phyloP scores from a whole-genome alignment of 2,113 vertebrate species.

The Zosterops pallidus region DNA sequence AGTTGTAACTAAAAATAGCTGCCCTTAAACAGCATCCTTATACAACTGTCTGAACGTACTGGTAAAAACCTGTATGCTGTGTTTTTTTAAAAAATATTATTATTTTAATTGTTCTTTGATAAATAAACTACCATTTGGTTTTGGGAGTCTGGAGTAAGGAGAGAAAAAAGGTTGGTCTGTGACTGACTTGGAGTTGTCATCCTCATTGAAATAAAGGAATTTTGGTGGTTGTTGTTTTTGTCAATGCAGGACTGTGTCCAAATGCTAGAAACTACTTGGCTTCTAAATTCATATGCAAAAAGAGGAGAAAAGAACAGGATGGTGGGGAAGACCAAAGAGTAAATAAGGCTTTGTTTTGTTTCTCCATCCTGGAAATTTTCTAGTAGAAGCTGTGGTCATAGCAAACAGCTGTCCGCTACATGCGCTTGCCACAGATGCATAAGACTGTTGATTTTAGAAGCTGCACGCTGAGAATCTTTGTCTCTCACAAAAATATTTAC shows the following conservation, averaged over 20 bases:
- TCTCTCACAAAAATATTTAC: not conserved
- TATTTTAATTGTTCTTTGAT: not conserved
- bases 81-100: fast-evolving
- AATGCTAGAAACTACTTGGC: not conserved
- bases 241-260: not conserved
- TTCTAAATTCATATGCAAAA: not conserved
- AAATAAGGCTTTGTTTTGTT: not conserved
- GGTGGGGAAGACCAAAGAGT: not conserved
- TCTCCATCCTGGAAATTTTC: not conserved
- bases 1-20: not conserved
- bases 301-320: not conserved
- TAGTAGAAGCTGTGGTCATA: not conserved
- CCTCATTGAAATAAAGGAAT: not conserved
- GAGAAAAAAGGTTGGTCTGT: fast-evolving
- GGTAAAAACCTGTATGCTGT: not conserved
- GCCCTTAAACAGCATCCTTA: not conserved
- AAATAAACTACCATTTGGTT: not conserved
- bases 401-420: not conserved
- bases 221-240: not conserved
- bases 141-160: not conserved
- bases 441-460: not conserved
- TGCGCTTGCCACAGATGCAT: not conserved
- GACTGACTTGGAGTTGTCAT: not conserved
- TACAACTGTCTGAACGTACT: not conserved
- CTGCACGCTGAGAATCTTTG: not conserved